phyloP scores from a whole-genome alignment of 1,140 invertebrate species.

The Wiebesia pumilae region DNA sequence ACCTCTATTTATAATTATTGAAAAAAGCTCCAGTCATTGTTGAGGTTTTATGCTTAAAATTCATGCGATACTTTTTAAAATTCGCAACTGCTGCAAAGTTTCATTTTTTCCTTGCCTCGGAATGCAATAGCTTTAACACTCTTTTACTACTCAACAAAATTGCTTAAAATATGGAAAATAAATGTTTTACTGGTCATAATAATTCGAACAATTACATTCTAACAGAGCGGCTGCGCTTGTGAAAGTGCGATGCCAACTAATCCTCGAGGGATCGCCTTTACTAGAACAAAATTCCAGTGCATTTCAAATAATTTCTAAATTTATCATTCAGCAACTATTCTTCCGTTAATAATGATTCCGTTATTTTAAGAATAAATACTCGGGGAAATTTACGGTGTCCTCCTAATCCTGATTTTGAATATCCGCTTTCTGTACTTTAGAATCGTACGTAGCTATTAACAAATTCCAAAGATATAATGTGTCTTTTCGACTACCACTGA shows the following conservation, averaged over 20 bases:
- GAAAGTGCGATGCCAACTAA: background rate
- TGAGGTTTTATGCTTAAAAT: background rate
- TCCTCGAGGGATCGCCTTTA: background rate
- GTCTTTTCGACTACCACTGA: background rate
- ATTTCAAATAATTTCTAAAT: background rate
- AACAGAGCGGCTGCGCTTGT: background rate
- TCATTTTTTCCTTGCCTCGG: too few species aligned
- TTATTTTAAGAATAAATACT: too few species aligned
- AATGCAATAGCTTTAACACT: background rate
- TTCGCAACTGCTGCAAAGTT: too few species aligned
- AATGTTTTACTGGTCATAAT: background rate
- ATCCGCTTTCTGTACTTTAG: background rate
- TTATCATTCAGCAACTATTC: too few species aligned
- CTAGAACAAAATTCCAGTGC: background rate
- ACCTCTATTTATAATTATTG: background rate
- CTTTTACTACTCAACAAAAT: background rate
- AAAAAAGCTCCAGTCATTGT: background rate
- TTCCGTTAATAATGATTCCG: too few species aligned
- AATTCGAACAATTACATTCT: background rate
- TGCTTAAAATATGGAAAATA: background rate
- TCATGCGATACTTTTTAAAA: too few species aligned
- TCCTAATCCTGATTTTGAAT: background rate
- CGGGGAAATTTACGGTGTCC: too few species aligned
- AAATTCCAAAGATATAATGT: background rate
- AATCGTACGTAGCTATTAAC: background rate